Percentiles rank a stretch among this genome's conserved stretches.
Conservation (phyloP, 92 coral and sea anemone genomes). For the Siderastrea siderea region DNA sequence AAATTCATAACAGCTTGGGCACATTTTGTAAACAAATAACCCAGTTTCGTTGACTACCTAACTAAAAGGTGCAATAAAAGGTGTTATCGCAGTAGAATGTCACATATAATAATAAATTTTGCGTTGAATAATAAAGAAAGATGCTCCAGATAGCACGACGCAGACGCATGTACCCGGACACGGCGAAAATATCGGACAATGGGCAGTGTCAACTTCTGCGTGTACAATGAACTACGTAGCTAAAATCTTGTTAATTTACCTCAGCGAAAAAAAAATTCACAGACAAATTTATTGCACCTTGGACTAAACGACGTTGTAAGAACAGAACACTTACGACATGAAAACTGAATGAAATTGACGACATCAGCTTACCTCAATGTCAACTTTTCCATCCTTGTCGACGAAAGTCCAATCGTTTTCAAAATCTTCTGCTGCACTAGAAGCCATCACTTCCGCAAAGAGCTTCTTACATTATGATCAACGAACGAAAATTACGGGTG, state of each 20-base stretch:
- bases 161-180: no score
- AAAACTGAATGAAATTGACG: neutral
- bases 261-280: neutral
- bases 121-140: no score
- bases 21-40: slow-evolving; percentile 29
- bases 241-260: neutral
- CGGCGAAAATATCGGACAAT: no score
- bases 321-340: neutral
- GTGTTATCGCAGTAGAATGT: neutral
- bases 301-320: no score
- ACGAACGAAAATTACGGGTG: slow-evolving; percentile 4
- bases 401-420: slow-evolving; percentile 89
- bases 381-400: slow-evolving; percentile 73
- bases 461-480: slow-evolving; percentile 2
- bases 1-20: slow-evolving; percentile 19
- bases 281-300: no score
- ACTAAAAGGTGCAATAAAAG: neutral
- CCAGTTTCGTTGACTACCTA: neutral
- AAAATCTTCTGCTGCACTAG: slow-evolving; percentile 40
- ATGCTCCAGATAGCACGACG: no score
- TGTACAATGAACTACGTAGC: neutral
- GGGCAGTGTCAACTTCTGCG: no score
- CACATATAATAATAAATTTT: neutral
- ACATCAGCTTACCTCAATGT: slow-evolving; percentile 68
- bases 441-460: slow-evolving; percentile 21